Evolutionary conservation across 2,113 vertebrate genomes (phyloP).

Genomic region (Neodontobutis hainanensis): DNA sequence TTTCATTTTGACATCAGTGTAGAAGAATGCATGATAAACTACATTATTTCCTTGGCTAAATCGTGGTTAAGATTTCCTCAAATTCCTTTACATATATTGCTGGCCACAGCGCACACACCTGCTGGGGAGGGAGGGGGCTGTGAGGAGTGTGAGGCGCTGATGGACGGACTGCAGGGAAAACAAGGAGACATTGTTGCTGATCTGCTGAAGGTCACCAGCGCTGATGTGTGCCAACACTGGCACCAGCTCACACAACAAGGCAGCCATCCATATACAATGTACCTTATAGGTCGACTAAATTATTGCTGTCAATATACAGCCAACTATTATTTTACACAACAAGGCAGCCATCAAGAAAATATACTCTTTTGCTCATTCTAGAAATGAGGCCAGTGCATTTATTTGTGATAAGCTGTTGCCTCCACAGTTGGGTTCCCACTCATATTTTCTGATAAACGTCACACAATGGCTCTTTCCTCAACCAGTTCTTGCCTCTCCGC

Average conservation of each 20-base stretch:
- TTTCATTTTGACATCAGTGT: background rate
- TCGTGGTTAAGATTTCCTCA: constrained; percentile 20
- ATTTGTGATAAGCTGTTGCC: constrained; percentile 30
- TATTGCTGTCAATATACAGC: constrained; percentile 32
- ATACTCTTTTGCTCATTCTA: constrained; percentile 42
- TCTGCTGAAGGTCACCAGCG: constrained; percentile 78
- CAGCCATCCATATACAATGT: constrained; percentile 64
- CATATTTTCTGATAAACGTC: constrained; percentile 60
- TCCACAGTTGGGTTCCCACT: constrained; percentile 33
- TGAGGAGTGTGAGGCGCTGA: constrained; percentile 66
- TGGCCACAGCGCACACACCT: constrained; percentile 71
- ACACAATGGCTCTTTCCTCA: constrained; percentile 63
- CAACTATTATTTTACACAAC: constrained; percentile 52
- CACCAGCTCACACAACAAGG: constrained; percentile 69
- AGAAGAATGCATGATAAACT: background rate
- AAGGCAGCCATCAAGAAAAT: constrained; percentile 56
- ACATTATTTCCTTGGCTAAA: background rate
- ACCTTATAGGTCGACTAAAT: constrained; percentile 51
- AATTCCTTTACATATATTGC: constrained; percentile 55
- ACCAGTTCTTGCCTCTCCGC: constrained; percentile 34
- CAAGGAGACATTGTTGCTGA: constrained; percentile 83
- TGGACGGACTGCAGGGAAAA: constrained; percentile 76
- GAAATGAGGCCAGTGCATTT: constrained; percentile 33
- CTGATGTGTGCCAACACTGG: constrained; percentile 74
- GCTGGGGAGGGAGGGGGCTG: constrained; percentile 50